Evolutionary conservation across 2,888 invertebrate species (phyloP), one percentile per base, ranked within the genome.

Genomic region (Lepas anatifera): DNA sequence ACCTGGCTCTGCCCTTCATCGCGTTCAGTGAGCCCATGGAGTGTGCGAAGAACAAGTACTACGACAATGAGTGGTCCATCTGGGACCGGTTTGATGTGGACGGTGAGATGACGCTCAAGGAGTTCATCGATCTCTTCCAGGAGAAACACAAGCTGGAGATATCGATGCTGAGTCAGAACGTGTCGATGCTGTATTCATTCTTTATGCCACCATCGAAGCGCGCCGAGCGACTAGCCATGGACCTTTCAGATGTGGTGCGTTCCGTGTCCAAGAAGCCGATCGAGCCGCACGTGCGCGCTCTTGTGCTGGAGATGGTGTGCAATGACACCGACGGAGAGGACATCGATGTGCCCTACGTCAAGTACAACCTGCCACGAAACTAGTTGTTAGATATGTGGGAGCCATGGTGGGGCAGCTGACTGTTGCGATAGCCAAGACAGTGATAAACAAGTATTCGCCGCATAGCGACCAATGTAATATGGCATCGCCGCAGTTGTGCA

Each of bases 171-270:
- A 97, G 97, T 22, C 97, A 98, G 78, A 98, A 98, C 29, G 96
- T 98, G 1, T 95, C 95, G 77, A 96, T 99, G 95, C 83, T 99
- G 70, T 99, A 96, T 80, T 95, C 98, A 25, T 98, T 98, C 86
- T 99, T 99, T 83, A 95, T 98, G 95, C 87, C 90, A 35, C 87
- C 89, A 76, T 87, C 89, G 37, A 95, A 95, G 81, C 86, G 90
- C 73, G 87, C 89, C 77, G 95, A 96, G 80, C 86, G 96, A 43
- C 84, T 96, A 80, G 86, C 86, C 67, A 82, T 95, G 76, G 84
- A 83, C 66, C 77, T 86, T 77, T 80, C 81, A 13, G 80, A 83
- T 73, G 81, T 85, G 35, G 84, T 85, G 41, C 88, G 88, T 77
- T 87, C 89, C 72, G 96, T 99, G 1, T 95, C 97, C 8, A 97